Evolutionary conservation across 2,888 invertebrate genomes (phyloP).

Genomic region (Chrysopilus asiliformis): DNA sequence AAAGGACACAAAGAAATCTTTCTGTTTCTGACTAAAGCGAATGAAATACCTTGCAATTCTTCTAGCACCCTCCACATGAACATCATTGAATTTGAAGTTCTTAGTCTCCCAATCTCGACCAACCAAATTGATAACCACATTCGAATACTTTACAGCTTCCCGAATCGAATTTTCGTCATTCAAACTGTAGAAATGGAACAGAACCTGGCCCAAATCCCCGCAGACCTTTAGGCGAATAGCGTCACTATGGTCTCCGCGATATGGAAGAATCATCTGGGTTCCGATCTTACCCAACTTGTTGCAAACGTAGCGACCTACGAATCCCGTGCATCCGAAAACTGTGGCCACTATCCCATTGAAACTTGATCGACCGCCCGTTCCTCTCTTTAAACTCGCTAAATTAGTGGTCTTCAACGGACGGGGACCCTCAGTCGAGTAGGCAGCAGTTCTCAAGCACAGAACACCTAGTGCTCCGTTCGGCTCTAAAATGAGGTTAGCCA

Average conservation of each 20-base stretch:
- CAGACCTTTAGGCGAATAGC: constrained; percentile 62
- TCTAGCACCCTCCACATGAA: constrained; percentile 74
- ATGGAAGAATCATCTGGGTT: constrained; percentile 81
- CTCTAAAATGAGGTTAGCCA: constrained; percentile 17
- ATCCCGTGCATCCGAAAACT: constrained; percentile 89
- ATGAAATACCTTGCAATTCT: constrained; percentile 57
- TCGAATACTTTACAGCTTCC: constrained; percentile 82
- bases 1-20: constrained; percentile 13
- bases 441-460: constrained; percentile 24
- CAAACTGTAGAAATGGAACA: constrained; percentile 75
- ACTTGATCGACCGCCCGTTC: constrained; percentile 86
- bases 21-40: constrained; percentile 1
- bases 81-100: constrained; percentile 76
- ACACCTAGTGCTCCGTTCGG: constrained; percentile 28
- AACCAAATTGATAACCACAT: constrained; percentile 90
- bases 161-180: constrained; percentile 74
- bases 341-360: constrained; percentile 97
- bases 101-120: constrained; percentile 87
- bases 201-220: constrained; percentile 92
- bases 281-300: constrained; percentile 82
- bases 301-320: constrained; percentile 75
- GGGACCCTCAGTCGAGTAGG: constrained; percentile 26
- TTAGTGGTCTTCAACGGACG: constrained; percentile 40
- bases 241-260: constrained; percentile 75
- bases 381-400: constrained; percentile 57